Conservation (phyloP, 2,888 invertebrate genomes). For the Oasisia sp. region DNA sequence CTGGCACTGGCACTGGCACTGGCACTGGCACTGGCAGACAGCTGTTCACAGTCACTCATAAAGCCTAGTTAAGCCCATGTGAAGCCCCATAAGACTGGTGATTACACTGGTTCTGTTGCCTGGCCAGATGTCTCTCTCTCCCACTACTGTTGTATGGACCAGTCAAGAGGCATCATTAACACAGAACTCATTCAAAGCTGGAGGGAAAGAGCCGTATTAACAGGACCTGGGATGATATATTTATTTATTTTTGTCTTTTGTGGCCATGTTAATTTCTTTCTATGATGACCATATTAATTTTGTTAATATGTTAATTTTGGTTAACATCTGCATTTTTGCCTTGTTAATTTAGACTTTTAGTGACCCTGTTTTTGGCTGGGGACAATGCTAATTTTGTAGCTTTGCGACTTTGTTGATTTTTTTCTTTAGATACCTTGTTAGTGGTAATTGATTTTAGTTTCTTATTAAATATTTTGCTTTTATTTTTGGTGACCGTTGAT, state of each 20-base stretch:
- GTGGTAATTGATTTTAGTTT: too few species aligned
- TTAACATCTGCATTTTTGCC: too few species aligned
- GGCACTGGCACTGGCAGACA: not conserved
- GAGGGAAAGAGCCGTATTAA: not conserved
- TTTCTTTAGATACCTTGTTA: not conserved
- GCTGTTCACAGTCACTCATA: not conserved
- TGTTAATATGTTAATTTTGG: not conserved
- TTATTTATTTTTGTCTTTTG: not conserved
- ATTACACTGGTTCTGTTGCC: not conserved
- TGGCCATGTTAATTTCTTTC: not conserved
- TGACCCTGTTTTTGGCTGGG: not conserved
- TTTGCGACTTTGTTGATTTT: not conserved
- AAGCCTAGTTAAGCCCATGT: not conserved
- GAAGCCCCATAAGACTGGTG: not conserved
- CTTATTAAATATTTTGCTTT: too few species aligned
- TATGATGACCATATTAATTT: not conserved
- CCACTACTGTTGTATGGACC: not conserved
- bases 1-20: not conserved
- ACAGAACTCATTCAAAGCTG: not conserved
- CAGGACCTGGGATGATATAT: not conserved
- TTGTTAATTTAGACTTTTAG: too few species aligned
- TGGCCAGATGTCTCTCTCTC: not conserved
- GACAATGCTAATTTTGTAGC: not conserved
- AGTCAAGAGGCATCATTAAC: not conserved
- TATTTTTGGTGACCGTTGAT: too few species aligned